phyloP scores from a whole-genome alignment of 2,797 vertebrate species.

The Sebastiscus tertius region DNA sequence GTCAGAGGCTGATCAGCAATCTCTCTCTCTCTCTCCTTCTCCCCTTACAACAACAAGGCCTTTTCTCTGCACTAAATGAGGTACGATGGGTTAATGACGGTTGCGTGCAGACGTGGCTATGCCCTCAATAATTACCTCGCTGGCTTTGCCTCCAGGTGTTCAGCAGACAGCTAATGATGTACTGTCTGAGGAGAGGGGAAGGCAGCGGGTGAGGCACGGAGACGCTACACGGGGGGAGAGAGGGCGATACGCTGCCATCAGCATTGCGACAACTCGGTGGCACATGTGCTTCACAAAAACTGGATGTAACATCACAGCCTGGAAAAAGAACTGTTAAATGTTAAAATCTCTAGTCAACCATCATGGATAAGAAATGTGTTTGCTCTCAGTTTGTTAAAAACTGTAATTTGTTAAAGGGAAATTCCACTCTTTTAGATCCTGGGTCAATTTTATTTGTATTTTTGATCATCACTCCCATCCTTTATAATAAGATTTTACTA shows the following conservation, averaged over 20 bases:
- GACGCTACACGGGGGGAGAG: background rate
- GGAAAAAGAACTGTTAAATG: background rate
- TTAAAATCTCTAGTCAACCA: background rate
- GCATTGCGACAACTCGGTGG: conserved; percentile 9
- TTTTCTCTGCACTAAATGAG: conserved; percentile 65
- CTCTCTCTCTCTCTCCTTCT: conserved; percentile 14
- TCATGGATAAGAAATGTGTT: background rate
- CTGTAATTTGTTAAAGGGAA: background rate
- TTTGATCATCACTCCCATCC: background rate
- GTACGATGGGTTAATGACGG: conserved; percentile 73
- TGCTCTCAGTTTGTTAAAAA: background rate
- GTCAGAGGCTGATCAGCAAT: conserved; percentile 58
- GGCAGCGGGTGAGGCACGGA: conserved; percentile 30
- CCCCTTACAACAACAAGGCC: conserved; percentile 63
- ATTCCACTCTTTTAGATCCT: background rate
- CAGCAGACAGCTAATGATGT: conserved; percentile 80
- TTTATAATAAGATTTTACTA: background rate
- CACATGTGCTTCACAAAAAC: conserved; percentile 10
- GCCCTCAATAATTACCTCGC: conserved; percentile 76
- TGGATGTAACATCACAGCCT: background rate
- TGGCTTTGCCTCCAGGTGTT: conserved; percentile 80
- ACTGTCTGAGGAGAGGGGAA: conserved; percentile 58
- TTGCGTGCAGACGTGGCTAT: conserved; percentile 80
- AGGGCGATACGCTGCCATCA: conserved; percentile 27
- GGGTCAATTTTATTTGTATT: background rate